A percentile compares a stretch with the other conserved stretches of the same genome.
These are phyloP conservation scores for Cheilinus undulatus DNA, from an alignment of 2,113 vertebrate genomes.

Conservation along the genomic window DNA sequence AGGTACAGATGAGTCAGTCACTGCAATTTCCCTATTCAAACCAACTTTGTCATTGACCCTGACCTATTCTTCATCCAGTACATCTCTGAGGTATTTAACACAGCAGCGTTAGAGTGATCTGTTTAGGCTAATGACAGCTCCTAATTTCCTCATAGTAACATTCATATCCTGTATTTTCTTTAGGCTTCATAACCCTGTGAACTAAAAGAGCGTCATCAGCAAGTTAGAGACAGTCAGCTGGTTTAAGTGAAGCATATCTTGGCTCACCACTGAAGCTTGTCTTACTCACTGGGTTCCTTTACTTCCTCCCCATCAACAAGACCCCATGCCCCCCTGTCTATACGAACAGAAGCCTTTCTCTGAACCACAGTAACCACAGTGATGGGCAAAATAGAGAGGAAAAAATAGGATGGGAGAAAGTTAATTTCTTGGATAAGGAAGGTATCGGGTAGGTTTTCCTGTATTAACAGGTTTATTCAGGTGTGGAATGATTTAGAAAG, in stretches of 20 bases:
- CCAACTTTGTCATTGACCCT: neutral
- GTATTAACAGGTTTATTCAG: slow-evolving; percentile 43
- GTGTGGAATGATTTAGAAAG: slow-evolving; percentile 20
- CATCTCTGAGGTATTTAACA: neutral
- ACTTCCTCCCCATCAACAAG: neutral
- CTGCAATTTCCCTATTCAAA: neutral
- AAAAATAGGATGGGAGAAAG: neutral
- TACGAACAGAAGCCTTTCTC: slow-evolving; percentile 7
- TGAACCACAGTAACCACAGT: slow-evolving; percentile 54
- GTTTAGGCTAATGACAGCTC: neutral
- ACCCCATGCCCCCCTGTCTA: neutral
- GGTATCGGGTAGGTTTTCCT: slow-evolving; percentile 5
- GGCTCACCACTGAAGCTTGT: slow-evolving; percentile 8
- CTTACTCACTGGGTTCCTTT: neutral
- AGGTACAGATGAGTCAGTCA: too few relatives aligned
- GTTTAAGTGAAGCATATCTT: slow-evolving; percentile 11
- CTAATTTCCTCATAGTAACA: slow-evolving; percentile 1
- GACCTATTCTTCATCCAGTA: neutral
- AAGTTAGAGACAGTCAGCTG: neutral
- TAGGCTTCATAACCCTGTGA: slow-evolving; percentile 22
- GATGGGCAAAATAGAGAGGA: slow-evolving; percentile 45
- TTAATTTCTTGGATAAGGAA: slow-evolving; percentile 17
- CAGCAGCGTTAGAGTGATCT: neutral
- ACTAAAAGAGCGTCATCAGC: slow-evolving; percentile 5
- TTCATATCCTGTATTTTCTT: slow-evolving; percentile 16